A percentile compares a stretch with the other conserved stretches of the same genome.
Conservation (phyloP, 2,888 invertebrate species). For the Cryptocephalus primarius region DNA sequence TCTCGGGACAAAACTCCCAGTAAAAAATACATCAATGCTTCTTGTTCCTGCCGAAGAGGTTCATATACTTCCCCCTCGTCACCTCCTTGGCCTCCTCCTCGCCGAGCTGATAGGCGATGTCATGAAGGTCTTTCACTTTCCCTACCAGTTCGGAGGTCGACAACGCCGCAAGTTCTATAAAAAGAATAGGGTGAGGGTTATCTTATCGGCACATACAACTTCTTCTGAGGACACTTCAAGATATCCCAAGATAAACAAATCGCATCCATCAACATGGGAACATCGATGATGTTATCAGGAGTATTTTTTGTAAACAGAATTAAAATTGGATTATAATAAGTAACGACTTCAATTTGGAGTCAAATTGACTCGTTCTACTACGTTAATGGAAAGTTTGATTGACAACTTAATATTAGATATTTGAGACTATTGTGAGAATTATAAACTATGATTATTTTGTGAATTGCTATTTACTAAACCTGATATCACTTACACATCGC, state of each 20-base stretch:
- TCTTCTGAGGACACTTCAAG: not conserved
- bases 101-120: conserved; percentile 87
- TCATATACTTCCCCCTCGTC: conserved; percentile 89
- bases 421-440: too few species aligned
- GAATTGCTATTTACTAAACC: too few species aligned
- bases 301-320: too few species aligned
- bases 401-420: too few species aligned
- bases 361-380: too few species aligned
- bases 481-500: too few species aligned
- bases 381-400: too few species aligned
- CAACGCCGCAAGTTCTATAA: conserved; percentile 59
- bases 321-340: too few species aligned
- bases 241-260: conserved; percentile 1
- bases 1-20: too few species aligned
- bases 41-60: conserved; percentile 52
- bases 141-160: conserved; percentile 76
- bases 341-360: too few species aligned
- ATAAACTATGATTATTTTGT: too few species aligned
- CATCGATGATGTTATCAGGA: too few species aligned
- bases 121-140: conserved; percentile 89
- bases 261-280: not conserved
- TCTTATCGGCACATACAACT: not conserved
- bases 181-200: not conserved
- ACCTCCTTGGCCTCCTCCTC: conserved; percentile 93
- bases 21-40: not conserved